Conservation (phyloP, 2,797 vertebrate genomes). For the Anomalospiza imberbis region DNA sequence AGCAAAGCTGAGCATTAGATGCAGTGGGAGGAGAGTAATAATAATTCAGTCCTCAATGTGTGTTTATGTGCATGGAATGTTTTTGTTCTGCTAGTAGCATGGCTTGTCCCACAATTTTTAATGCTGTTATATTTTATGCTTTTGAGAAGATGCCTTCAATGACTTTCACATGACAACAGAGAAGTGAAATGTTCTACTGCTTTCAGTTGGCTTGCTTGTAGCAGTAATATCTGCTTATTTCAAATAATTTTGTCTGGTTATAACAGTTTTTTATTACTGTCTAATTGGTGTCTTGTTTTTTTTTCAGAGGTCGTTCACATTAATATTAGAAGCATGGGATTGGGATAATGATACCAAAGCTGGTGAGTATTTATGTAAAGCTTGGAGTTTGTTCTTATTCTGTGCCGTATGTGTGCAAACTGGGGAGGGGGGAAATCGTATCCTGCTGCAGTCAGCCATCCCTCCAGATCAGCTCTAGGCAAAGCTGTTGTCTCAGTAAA, state of each 20-base stretch:
- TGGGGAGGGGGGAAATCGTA: background rate
- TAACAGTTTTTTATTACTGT: background rate
- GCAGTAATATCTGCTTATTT: background rate
- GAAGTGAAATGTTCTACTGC: background rate
- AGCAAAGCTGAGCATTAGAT: background rate
- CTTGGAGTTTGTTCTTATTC: background rate
- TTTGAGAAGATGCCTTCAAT: constrained; percentile 18
- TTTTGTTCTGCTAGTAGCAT: background rate
- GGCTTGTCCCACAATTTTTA: background rate
- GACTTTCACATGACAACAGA: background rate
- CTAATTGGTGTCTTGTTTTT: constrained; percentile 44
- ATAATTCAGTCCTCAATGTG: background rate
- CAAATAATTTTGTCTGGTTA: background rate
- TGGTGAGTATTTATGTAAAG: constrained; percentile 79
- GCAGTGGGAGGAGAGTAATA: background rate
- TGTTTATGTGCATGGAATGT: background rate
- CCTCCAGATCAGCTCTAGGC: background rate
- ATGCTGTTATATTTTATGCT: background rate
- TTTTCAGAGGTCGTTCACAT: constrained; percentile 87
- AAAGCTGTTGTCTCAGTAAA: background rate
- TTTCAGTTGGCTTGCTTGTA: background rate
- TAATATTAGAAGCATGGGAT: constrained; percentile 93
- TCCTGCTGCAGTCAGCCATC: background rate
- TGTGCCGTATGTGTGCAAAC: fast-evolving
- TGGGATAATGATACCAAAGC: constrained; percentile 87